A percentile compares a stretch with the other conserved stretches of the same genome.
Conservation (phyloP, 92 coral and sea anemone species). For the Actinostola sp. region DNA sequence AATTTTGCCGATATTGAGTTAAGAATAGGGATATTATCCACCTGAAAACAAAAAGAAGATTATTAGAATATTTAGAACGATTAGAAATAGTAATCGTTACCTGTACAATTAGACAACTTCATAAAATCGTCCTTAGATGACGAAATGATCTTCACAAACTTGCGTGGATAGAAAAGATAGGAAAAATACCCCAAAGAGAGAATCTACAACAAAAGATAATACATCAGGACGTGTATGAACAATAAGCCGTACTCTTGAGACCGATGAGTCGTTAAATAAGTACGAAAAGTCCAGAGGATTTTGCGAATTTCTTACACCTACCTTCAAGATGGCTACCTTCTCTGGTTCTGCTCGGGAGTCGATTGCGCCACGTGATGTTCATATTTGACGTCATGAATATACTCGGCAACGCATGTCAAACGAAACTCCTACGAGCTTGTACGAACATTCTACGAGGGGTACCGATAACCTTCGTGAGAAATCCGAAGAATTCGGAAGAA, state of each 20-base stretch:
- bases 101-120: constrained; percentile 54
- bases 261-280: neutral
- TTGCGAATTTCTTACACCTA: constrained; percentile 3
- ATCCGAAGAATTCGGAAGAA: neutral
- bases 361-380: constrained; percentile 38
- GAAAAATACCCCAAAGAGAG: constrained; percentile 17
- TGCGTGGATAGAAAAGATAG: constrained; percentile 15
- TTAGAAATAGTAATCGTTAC: constrained; percentile 15
- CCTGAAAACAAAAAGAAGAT: constrained; percentile 3
- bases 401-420: constrained; percentile 22
- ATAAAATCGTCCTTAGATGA: constrained; percentile 55
- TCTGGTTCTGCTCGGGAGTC: constrained; percentile 4
- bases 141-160: constrained; percentile 40
- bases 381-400: constrained; percentile 35
- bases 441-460: neutral
- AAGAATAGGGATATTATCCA: neutral
- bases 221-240: neutral
- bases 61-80: neutral
- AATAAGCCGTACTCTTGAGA: neutral
- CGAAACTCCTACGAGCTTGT: neutral
- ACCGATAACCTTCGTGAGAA: neutral
- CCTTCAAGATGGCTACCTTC: constrained; percentile 52
- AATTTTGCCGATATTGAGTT: neutral
- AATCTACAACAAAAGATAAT: constrained; percentile 10
- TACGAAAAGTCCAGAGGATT: neutral